These are phyloP conservation scores for Smutsia temminckii DNA, from an alignment of 2,797 vertebrate species.

Conservation along the genomic window DNA sequence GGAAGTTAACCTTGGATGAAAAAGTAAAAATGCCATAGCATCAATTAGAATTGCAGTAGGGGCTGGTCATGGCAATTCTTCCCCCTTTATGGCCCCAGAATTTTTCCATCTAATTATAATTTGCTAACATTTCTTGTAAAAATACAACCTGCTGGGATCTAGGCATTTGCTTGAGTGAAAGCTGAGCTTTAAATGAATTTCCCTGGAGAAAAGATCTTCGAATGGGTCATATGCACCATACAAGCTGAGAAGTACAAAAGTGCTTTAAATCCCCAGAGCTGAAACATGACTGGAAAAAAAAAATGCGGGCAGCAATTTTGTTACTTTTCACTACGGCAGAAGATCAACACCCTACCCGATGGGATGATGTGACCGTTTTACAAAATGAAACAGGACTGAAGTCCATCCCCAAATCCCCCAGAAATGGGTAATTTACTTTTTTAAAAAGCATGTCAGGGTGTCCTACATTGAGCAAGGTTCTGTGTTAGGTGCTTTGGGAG, in stretches of 20 bases:
- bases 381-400: not conserved
- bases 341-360: not conserved
- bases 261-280: not conserved
- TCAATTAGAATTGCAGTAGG: not conserved
- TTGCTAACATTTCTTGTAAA: slow-evolving; percentile 4
- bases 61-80: not conserved
- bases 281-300: not conserved
- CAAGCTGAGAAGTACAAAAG: not conserved
- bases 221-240: not conserved
- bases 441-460: not conserved
- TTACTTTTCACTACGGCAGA: not conserved
- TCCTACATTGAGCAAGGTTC: not conserved
- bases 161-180: not conserved
- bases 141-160: not conserved
- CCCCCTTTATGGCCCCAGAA: not conserved
- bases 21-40: not conserved
- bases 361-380: not conserved
- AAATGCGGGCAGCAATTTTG: not conserved
- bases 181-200: not conserved
- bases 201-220: not conserved
- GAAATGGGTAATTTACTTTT: not conserved
- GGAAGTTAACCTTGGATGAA: not conserved
- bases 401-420: not conserved
- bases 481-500: too few relatives aligned
- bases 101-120: not conserved